Percentiles rank a stretch among this genome's conserved stretches.
Conservation (phyloP, 2,113 vertebrate genomes). For the Cricetomys ansorgei region DNA sequence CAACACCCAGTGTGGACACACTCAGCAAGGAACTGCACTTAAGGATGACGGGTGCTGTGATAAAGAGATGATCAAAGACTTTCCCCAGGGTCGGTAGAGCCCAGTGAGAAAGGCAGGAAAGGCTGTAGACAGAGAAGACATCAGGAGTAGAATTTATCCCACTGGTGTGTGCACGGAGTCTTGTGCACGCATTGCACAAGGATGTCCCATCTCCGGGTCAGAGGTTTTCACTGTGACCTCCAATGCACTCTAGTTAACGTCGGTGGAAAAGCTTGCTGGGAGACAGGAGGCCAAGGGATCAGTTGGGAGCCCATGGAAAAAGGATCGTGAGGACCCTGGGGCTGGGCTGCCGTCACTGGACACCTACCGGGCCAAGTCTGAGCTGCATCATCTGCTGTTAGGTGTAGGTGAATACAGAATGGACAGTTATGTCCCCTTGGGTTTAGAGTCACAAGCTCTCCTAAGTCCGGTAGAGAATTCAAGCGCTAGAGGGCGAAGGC, state of each 20-base stretch:
- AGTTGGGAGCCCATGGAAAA: not conserved
- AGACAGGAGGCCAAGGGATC: not conserved
- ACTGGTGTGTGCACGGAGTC: not conserved
- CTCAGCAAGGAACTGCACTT: not conserved
- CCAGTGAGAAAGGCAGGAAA: not conserved
- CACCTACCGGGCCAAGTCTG: too few species aligned
- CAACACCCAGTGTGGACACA: not conserved
- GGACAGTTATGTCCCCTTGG: not conserved
- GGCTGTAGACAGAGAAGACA: not conserved
- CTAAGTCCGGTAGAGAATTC: not conserved
- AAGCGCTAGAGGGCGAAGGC: not conserved
- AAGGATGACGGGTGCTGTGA: not conserved
- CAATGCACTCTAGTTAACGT: not conserved
- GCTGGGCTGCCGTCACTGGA: too few species aligned
- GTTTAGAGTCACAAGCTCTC: not conserved
- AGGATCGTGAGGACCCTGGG: not conserved
- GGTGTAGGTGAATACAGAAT: not conserved
- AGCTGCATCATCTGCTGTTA: rapidly evolving
- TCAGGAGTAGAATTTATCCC: not conserved
- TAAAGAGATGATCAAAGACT: not conserved
- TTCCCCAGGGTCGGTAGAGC: not conserved
- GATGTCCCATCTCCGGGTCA: not conserved
- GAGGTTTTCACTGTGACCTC: not conserved
- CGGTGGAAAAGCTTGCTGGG: not conserved
- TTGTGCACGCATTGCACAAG: rapidly evolving